These are phyloP conservation scores for Cichladusa arquata DNA, from an alignment of 2,113 vertebrate species.

Conservation along the genomic window DNA sequence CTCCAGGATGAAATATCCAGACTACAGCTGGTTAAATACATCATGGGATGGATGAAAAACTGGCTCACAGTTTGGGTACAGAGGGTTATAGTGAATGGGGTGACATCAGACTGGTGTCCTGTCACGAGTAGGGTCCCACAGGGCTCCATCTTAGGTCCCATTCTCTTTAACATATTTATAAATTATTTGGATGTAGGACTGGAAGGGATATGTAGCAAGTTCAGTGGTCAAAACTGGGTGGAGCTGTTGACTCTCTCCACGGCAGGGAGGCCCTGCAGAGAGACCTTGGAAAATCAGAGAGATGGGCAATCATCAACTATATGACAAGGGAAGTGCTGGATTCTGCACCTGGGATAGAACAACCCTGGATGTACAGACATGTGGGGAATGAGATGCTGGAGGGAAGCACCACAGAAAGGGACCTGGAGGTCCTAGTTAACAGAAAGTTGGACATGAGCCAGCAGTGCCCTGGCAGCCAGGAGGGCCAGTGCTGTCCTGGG, in stretches of 20 bases:
- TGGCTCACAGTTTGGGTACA: neutral
- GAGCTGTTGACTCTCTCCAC: neutral
- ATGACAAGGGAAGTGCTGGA: neutral
- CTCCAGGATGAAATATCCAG: neutral
- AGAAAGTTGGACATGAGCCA: neutral
- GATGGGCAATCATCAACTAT: neutral
- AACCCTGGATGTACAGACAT: fast-evolving
- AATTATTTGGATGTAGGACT: neutral
- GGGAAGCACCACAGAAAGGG: neutral
- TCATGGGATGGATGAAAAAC: neutral
- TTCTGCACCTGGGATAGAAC: neutral
- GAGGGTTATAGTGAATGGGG: neutral
- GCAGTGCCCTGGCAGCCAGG: neutral
- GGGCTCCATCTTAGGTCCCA: neutral
- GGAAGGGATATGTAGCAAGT: neutral
- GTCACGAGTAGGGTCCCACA: neutral
- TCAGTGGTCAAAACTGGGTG: neutral
- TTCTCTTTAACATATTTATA: neutral
- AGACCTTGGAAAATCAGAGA: neutral
- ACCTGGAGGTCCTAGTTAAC: fast-evolving
- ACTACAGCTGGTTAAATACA: no score
- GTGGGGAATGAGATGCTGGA: neutral
- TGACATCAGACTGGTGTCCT: neutral
- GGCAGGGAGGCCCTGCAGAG: neutral
- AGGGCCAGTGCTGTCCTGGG: fast-evolving